Conservation (phyloP, 2,113 vertebrate species). For the Tragelaphus scriptus region DNA sequence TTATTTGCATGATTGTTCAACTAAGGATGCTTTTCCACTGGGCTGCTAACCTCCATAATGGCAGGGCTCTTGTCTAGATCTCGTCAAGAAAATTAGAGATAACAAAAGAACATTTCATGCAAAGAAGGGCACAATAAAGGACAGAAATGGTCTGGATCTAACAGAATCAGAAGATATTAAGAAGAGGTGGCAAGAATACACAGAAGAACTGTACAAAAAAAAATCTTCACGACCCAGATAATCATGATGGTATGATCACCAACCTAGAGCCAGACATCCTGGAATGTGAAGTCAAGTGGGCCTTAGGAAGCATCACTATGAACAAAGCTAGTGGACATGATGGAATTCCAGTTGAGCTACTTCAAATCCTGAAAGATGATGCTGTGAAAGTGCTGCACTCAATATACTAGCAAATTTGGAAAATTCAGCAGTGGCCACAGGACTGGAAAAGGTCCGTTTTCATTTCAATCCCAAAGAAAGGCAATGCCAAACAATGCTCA, state of each 20-base stretch:
- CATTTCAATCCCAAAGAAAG: not conserved
- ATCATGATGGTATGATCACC: rapidly evolving
- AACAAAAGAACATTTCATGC: not conserved
- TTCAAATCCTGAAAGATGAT: not conserved
- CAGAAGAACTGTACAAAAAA: not conserved
- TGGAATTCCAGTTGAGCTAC: not conserved
- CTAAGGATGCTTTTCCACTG: not conserved
- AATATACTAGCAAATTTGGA: not conserved
- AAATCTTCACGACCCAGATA: rapidly evolving
- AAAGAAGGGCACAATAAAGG: not conserved
- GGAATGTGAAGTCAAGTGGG: not conserved
- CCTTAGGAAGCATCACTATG: not conserved
- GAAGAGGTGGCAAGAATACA: not conserved
- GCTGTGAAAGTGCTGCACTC: not conserved
- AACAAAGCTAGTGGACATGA: not conserved
- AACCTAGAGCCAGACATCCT: not conserved
- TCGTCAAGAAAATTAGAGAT: not conserved
- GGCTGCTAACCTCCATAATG: not conserved
- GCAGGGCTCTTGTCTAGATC: not conserved
- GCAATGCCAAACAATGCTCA: not conserved
- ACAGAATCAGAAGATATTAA: not conserved
- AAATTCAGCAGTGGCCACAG: not conserved
- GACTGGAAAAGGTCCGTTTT: not conserved
- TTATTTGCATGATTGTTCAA: not conserved
- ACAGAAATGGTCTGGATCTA: not conserved